These are phyloP conservation scores for Rhagonycha lutea DNA, from an alignment of 2,888 invertebrate genomes.

Conservation along the genomic window DNA sequence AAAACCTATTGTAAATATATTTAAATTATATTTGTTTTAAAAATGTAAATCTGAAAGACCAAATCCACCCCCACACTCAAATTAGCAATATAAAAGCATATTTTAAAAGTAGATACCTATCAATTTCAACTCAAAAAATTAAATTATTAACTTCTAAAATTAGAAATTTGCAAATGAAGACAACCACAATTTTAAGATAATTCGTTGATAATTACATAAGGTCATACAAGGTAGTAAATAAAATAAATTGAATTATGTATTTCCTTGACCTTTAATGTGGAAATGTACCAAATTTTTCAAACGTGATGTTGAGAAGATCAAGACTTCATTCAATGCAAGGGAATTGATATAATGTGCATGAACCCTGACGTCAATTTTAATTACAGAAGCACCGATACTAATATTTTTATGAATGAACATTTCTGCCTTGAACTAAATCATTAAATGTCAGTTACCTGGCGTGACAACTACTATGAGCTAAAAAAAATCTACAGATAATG, in stretches of 20 bases:
- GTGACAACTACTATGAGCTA: slow-evolving; percentile 5
- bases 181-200: slow-evolving; percentile 6
- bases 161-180: background rate
- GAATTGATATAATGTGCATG: background rate
- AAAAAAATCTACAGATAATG: background rate
- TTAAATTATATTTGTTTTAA: background rate
- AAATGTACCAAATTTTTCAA: background rate
- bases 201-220: slow-evolving; percentile 14
- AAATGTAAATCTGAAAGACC: background rate
- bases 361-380: background rate
- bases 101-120: background rate
- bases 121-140: background rate
- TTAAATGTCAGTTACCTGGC: slow-evolving; percentile 20
- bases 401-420: slow-evolving; percentile 20
- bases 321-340: background rate
- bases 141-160: background rate
- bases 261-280: slow-evolving; percentile 12
- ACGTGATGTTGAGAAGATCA: background rate
- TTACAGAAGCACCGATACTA: slow-evolving; percentile 14
- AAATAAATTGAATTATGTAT: slow-evolving; percentile 20
- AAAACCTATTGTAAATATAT: background rate
- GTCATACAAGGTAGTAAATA: slow-evolving; percentile 20
- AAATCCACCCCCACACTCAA: background rate
- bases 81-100: background rate
- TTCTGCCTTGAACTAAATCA: slow-evolving; percentile 21